Evolutionary conservation across 2,113 vertebrate genomes (phyloP).

Genomic region (Isichthys henryi): DNA sequence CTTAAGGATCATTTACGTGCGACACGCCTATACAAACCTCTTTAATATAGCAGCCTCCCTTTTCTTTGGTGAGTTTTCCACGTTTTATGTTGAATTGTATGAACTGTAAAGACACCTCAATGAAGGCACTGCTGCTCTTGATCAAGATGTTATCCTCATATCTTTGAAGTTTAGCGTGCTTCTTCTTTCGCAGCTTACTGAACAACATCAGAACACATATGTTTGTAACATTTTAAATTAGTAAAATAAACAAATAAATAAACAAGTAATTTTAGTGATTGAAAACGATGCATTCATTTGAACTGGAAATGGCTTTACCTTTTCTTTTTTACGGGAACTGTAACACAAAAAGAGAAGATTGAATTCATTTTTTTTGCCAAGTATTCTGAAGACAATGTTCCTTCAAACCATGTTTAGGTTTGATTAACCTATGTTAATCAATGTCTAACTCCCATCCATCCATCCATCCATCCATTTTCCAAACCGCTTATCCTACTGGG

Average conservation of each 20-base stretch:
- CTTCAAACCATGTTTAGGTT: no score
- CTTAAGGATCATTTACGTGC: not conserved
- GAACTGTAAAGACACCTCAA: not conserved
- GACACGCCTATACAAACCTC: not conserved
- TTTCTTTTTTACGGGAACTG: not conserved
- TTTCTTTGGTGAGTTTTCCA: not conserved
- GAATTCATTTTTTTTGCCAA: not conserved
- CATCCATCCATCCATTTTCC: no score
- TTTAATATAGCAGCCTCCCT: not conserved
- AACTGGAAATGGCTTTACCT: not conserved
- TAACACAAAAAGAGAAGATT: not conserved
- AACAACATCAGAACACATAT: not conserved
- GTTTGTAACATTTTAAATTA: not conserved
- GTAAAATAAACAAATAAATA: not conserved
- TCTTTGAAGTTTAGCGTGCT: not conserved
- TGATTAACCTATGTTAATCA: not conserved
- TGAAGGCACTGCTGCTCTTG: not conserved
- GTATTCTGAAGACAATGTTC: not conserved
- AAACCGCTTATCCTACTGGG: no score
- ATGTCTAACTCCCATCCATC: not conserved
- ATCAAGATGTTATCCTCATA: not conserved
- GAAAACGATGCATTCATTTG: no score
- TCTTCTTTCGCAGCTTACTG: not conserved
- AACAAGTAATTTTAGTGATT: not conserved
- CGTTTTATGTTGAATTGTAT: not conserved